Conservation (phyloP, 35 echinoderm and acorn worm species). For the Acanthaster planci region DNA sequence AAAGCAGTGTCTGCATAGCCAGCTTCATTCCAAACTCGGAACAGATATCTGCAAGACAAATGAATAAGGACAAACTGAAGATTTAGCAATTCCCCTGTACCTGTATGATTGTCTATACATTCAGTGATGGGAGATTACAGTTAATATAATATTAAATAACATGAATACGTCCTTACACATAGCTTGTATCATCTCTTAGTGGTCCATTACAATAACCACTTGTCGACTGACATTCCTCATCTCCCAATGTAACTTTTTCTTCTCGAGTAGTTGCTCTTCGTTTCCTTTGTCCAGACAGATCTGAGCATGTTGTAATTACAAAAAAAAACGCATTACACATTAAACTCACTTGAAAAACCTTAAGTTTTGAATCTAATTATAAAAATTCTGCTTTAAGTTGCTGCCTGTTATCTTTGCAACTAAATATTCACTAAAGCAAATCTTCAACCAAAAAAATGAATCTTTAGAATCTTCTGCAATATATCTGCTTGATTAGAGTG, state of each 20-base stretch:
- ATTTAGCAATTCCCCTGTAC: too few relatives aligned
- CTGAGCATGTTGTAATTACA: background rate
- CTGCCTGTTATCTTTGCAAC: too few relatives aligned
- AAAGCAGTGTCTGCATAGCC: slow-evolving; percentile 19
- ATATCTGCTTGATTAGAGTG: too few relatives aligned
- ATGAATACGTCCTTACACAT: slow-evolving; percentile 30
- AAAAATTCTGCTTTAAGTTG: too few relatives aligned
- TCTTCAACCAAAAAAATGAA: too few relatives aligned
- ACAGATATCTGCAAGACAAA: slow-evolving; percentile 50
- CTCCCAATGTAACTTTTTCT: background rate
- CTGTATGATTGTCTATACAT: too few relatives aligned
- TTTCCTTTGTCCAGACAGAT: background rate
- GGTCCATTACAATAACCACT: slow-evolving; percentile 43
- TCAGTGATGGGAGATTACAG: background rate
- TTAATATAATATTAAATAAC: background rate
- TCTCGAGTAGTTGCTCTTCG: background rate
- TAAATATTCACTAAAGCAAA: too few relatives aligned
- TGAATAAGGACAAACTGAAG: too few relatives aligned
- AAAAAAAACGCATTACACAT: background rate
- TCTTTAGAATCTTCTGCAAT: too few relatives aligned
- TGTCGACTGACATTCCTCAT: background rate
- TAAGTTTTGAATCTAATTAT: too few relatives aligned
- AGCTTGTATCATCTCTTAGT: slow-evolving; percentile 39
- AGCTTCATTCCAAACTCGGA: slow-evolving; percentile 36
- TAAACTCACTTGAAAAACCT: too few relatives aligned